Percentiles rank a stretch among this genome's conserved stretches.
Conservation (phyloP, 2,797 vertebrate species). For the Siniperca scherzeri region DNA sequence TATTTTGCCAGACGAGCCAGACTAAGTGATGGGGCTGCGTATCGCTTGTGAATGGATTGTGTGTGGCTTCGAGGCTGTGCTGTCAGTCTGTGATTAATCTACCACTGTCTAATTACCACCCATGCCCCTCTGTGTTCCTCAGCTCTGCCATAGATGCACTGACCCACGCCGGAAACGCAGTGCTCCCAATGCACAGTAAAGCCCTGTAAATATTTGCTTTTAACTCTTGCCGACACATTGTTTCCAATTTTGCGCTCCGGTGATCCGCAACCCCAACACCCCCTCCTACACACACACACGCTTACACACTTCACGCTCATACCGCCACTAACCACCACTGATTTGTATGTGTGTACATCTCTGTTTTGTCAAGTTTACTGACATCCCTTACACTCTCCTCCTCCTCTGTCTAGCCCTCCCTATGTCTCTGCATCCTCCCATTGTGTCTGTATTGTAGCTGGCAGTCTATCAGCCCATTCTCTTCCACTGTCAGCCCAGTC, state of each 20-base stretch:
- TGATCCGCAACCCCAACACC: conserved; percentile 60
- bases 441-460: conserved; percentile 58
- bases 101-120: conserved; percentile 81
- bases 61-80: conserved; percentile 47
- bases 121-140: conserved; percentile 56
- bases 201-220: conserved; percentile 86
- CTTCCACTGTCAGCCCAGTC: conserved; percentile 49
- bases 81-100: conserved; percentile 81
- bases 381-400: conserved; percentile 48
- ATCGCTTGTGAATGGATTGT: conserved; percentile 45
- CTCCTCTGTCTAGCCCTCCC: conserved; percentile 34
- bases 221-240: conserved; percentile 82
- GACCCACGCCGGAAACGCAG: conserved; percentile 72
- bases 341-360: conserved; percentile 23
- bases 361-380: conserved; percentile 49
- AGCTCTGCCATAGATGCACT: conserved; percentile 41
- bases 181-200: conserved; percentile 78
- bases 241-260: conserved; percentile 84
- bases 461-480: conserved; percentile 61
- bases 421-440: conserved; percentile 54
- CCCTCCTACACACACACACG: conserved; percentile 16
- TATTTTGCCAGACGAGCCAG: conserved; percentile 23
- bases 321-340: neutral
- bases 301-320: conserved; percentile 9
- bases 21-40: conserved; percentile 41